Percentiles rank a stretch among this genome's conserved stretches.
These are phyloP conservation scores for Sebastes jordani DNA, from an alignment of 2,797 vertebrate genomes.

Conservation along the genomic window DNA sequence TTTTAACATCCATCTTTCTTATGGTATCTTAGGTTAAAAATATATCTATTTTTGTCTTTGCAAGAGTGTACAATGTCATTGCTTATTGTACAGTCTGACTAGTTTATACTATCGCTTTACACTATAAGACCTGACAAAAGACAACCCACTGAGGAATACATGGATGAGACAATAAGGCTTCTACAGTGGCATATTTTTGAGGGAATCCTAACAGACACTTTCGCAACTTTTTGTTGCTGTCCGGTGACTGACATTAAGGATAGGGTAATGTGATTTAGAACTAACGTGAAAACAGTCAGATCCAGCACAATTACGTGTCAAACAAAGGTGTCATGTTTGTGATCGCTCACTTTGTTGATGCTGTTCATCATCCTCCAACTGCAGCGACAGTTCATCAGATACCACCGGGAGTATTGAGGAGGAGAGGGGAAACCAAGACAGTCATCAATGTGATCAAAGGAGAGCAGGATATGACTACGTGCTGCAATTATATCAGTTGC, in stretches of 20 bases:
- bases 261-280: background rate
- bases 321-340: background rate
- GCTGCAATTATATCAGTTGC: slow-evolving; percentile 19
- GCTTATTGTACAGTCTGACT: background rate
- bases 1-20: too few species aligned
- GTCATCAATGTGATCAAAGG: background rate
- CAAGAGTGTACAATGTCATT: background rate
- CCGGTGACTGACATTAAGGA: background rate
- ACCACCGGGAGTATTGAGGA: background rate
- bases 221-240: background rate
- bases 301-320: background rate
- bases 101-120: too few species aligned
- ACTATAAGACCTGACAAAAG: background rate
- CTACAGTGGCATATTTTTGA: background rate
- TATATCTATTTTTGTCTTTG: background rate
- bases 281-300: background rate
- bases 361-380: background rate
- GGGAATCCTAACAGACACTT: background rate
- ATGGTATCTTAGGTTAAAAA: too few species aligned
- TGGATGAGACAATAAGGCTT: background rate
- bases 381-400: background rate
- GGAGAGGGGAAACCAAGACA: background rate
- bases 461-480: slow-evolving; percentile 3
- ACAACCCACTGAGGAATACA: background rate
- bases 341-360: background rate